Conservation (phyloP, 2,113 vertebrate species). For the Cnemophilus loriae region DNA sequence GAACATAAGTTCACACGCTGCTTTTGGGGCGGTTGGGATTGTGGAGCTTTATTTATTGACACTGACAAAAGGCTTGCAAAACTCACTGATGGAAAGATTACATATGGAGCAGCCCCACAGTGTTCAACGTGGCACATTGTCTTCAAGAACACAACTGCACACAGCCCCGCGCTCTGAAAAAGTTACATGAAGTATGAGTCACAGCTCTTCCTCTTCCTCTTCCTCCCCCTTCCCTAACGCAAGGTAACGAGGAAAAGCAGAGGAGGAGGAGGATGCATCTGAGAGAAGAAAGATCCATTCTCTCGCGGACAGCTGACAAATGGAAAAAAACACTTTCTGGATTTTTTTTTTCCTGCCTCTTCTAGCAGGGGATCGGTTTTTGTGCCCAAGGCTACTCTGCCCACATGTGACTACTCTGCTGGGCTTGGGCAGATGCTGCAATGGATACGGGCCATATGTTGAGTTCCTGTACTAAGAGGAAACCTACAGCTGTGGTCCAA, state of each 20-base stretch:
- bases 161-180: rapidly evolving
- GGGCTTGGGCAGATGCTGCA: background rate
- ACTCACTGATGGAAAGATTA: background rate
- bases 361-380: background rate
- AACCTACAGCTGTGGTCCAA: background rate
- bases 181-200: background rate
- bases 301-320: background rate
- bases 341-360: background rate
- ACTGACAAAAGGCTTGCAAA: background rate
- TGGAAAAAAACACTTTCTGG: background rate
- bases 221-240: background rate
- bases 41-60: background rate
- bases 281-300: background rate
- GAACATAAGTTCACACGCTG: background rate
- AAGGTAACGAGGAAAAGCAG: background rate
- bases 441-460: background rate
- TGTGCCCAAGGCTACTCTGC: background rate
- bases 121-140: rapidly evolving
- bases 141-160: background rate
- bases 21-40: background rate
- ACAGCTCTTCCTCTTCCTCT: background rate
- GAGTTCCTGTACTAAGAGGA: background rate
- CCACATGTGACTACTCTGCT: background rate
- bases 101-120: background rate
- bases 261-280: background rate